These are phyloP conservation scores for Apeira syringaria DNA, from an alignment of 2,888 invertebrate species.

Conservation along the genomic window DNA sequence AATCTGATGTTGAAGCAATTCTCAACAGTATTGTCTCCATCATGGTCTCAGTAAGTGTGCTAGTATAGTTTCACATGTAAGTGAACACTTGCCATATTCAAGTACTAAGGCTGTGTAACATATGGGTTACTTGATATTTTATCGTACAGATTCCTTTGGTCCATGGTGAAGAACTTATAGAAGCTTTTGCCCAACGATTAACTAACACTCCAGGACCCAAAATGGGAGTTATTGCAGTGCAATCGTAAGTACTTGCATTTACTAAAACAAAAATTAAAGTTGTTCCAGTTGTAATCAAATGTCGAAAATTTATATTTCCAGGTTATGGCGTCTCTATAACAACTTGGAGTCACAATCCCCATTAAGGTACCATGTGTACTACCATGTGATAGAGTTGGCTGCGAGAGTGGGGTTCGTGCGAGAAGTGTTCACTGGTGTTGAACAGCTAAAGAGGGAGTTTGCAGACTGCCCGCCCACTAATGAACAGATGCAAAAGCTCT, in stretches of 20 bases:
- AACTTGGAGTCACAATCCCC: conserved; percentile 93
- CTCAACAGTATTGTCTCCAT: conserved; percentile 98
- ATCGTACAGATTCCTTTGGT: conserved; percentile 89
- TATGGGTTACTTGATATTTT: neutral
- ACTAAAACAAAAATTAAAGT: too few relatives aligned
- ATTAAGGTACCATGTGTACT: conserved; percentile 96
- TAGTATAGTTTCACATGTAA: too few relatives aligned
- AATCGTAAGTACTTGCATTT: conserved; percentile 86
- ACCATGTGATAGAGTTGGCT: conserved; percentile 94
- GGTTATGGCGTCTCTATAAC: conserved; percentile 95
- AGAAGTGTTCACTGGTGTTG: conserved; percentile 93
- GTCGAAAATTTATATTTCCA: conserved; percentile 58
- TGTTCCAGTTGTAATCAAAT: too few relatives aligned
- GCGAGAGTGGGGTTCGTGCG: conserved; percentile 93
- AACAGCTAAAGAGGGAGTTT: conserved; percentile 92
- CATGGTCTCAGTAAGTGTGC: conserved; percentile 89
- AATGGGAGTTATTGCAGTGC: conserved; percentile 90
- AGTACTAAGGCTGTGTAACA: too few relatives aligned
- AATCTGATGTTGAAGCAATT: conserved; percentile 94
- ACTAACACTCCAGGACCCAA: conserved; percentile 93
- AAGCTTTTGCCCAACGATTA: conserved; percentile 96
- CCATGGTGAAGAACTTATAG: conserved; percentile 93
- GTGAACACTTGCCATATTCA: too few relatives aligned
- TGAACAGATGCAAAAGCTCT: conserved; percentile 95
- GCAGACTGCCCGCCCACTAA: conserved; percentile 91